phyloP scores from a whole-genome alignment of 2,888 invertebrate genomes.

The Isoperla grammatica region DNA sequence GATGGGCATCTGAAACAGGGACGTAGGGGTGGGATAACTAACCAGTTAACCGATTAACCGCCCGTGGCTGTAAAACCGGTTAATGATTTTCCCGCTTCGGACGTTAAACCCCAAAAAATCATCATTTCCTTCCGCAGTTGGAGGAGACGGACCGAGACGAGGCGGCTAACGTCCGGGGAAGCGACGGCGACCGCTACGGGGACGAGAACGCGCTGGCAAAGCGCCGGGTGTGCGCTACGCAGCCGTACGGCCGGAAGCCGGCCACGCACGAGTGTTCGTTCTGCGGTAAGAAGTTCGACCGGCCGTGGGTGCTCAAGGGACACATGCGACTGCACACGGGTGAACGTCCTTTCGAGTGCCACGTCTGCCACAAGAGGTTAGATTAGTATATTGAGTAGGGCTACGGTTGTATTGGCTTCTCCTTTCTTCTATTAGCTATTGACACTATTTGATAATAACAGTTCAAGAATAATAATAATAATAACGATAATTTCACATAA shows the following conservation, averaged over 20 bases:
- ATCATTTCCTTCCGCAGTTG: too few species aligned
- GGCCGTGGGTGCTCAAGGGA: slow-evolving; percentile 64
- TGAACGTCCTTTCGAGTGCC: slow-evolving; percentile 63
- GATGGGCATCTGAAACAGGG: background rate
- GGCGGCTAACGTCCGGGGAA: background rate
- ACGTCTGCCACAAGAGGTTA: slow-evolving; percentile 58
- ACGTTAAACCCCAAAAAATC: too few species aligned
- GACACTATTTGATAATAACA: too few species aligned
- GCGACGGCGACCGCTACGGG: background rate
- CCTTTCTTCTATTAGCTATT: too few species aligned
- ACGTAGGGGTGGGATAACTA: too few species aligned
- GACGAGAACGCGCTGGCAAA: background rate
- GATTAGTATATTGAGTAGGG: slow-evolving; percentile 57
- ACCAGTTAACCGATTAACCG: too few species aligned
- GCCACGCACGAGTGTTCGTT: slow-evolving; percentile 51
- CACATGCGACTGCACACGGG: slow-evolving; percentile 64
- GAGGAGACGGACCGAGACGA: background rate
- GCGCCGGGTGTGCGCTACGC: background rate
- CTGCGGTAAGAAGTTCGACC: slow-evolving; percentile 61
- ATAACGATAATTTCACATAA: too few species aligned
- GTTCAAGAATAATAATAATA: too few species aligned
- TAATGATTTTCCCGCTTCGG: too few species aligned
- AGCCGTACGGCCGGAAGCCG: slow-evolving; percentile 25
- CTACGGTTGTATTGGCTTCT: too few species aligned
- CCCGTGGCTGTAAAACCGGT: too few species aligned